Percentiles rank a stretch among this genome's conserved stretches.
Evolutionary conservation across 2,888 invertebrate species (phyloP).

Genomic region (Agriopis marginaria): DNA sequence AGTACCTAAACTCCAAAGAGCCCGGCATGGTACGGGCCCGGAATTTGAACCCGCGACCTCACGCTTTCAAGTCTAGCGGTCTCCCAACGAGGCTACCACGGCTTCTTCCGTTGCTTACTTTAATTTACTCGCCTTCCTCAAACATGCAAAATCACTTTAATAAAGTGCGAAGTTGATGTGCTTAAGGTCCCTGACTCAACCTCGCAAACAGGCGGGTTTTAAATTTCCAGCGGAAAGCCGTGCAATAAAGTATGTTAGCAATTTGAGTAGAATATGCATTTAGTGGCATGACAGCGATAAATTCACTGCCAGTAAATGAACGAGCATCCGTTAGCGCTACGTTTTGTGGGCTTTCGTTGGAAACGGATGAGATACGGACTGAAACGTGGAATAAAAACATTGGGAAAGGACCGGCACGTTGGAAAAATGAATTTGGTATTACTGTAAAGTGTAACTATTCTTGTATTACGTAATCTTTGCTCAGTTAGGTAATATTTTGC

Average conservation of each 20-base stretch:
- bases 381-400: conserved; percentile 43
- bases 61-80: too few relatives aligned
- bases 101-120: conserved; percentile 22
- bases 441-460: conserved; percentile 28
- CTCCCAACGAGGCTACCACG: too few relatives aligned
- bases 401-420: conserved; percentile 31
- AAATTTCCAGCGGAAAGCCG: conserved; percentile 62
- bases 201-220: conserved; percentile 57
- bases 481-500: conserved; percentile 10
- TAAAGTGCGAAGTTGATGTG: conserved; percentile 42
- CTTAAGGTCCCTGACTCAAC: conserved; percentile 31
- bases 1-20: too few relatives aligned
- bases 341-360: conserved; percentile 59
- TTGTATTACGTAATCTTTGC: conserved; percentile 12
- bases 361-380: conserved; percentile 54
- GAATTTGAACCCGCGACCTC: too few relatives aligned
- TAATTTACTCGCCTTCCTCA: conserved; percentile 21
- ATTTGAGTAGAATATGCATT: conserved; percentile 74
- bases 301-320: conserved; percentile 64
- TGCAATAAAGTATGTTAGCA: conserved; percentile 67
- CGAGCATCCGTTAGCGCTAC: conserved; percentile 62
- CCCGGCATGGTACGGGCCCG: too few relatives aligned
- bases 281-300: conserved; percentile 69
- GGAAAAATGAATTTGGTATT: conserved; percentile 35
- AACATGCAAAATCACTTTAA: conserved; percentile 37